phyloP scores from a whole-genome alignment of 1,140 invertebrate genomes.

The Hycleus phaleratus region DNA sequence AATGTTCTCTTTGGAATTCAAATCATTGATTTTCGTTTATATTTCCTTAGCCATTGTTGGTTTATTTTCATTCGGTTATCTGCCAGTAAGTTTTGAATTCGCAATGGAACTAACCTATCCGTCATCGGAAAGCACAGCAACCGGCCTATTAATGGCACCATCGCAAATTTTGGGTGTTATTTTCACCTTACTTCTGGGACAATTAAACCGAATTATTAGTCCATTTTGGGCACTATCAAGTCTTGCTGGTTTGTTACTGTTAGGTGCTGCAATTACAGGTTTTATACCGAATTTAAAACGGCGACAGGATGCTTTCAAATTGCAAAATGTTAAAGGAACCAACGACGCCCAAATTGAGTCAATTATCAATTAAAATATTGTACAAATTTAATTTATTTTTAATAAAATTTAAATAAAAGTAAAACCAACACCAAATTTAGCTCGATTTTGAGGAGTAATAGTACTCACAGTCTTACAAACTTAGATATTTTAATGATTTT shows the following conservation, averaged over 20 bases:
- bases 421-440: no score
- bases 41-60: slow-evolving; percentile 18
- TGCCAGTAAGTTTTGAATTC: slow-evolving; percentile 28
- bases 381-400: no score
- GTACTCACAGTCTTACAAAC: no score
- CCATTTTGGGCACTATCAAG: slow-evolving; percentile 19
- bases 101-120: slow-evolving; percentile 31
- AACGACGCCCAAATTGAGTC: no score
- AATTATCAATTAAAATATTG: no score
- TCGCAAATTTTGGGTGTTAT: slow-evolving; percentile 26
- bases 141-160: slow-evolving; percentile 26
- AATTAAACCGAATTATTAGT: slow-evolving; percentile 12
- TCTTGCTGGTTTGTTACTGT: slow-evolving; percentile 15
- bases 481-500: no score
- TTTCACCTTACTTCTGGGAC: slow-evolving; percentile 18
- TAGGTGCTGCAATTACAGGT: slow-evolving; percentile 21
- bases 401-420: no score
- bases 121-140: slow-evolving; percentile 25
- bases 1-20: slow-evolving; percentile 20
- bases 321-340: no score
- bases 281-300: slow-evolving; percentile 21
- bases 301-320: slow-evolving; percentile 19
- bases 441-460: no score
- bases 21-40: slow-evolving; percentile 22
- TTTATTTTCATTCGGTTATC: slow-evolving; percentile 25